Base-by-base conservation (phyloP, 2,888 invertebrate genomes). In the Diabrotica balteata region DNA sequence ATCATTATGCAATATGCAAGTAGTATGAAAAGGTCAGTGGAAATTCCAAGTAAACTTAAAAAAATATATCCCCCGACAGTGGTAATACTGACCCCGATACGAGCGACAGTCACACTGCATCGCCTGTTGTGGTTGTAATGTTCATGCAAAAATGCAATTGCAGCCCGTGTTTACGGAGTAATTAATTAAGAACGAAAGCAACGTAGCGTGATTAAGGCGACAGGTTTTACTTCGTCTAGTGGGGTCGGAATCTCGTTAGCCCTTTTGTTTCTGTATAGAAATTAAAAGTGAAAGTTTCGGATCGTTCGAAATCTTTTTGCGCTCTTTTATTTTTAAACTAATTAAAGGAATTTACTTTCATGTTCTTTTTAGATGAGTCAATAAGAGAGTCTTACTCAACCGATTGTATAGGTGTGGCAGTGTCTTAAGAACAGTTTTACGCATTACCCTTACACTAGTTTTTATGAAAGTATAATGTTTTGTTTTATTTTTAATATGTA, bases 121-220 rank as follows among this genome's bases (percentile, higher is more conserved):
- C 63, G 50, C 63, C 57, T 57, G 43, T 47, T 47, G 22, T 53
- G 53, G 53, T 43, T n/a, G 42, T 10, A 42, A 7, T 62, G 7
- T 42, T 63, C 54, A 55, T 50, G 45, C 50, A 63, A 63, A 63
- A 57, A 57, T 63, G 63, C 57, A 57, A 63, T 50, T 51, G 57
- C 63, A 63, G 49, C 57, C 47, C 50, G 51, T 57, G 55, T 57
- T 44, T 54, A 57, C 50, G 63, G 46, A 7, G 55, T 63, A 61
- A 61, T 32, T 32, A 32, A 32, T 61, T 61, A 61, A 53, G 61
- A 45, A 51, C 47, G 46, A 61, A 61, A 61, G 32, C 53, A n/a
- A 45, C 8, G 46, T 61, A 46, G 46, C 53, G 51, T 61, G 61
- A 53, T 52, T 60, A 60, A 49, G 60, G 45, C 22, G 60, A 42